Evolutionary conservation across 2,797 vertebrate species (phyloP).

Genomic region (Mormyrops attenuatus): DNA sequence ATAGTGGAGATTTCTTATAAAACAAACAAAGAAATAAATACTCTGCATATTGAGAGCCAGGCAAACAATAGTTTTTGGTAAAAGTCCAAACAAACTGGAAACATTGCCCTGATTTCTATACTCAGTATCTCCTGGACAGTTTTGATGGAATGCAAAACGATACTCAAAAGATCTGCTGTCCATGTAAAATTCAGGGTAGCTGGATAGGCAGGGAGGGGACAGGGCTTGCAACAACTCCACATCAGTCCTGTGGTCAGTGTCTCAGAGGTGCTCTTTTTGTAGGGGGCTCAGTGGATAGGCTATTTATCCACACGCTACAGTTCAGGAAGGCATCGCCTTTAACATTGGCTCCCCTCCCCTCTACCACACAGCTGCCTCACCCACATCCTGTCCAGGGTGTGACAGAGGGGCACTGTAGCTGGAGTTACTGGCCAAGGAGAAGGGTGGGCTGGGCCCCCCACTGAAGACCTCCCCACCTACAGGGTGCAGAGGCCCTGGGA

Average conservation of each 20-base stretch:
- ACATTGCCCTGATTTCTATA: constrained; percentile 19
- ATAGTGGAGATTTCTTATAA: constrained; percentile 3
- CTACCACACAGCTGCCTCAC: constrained; percentile 88
- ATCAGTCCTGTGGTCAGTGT: neutral
- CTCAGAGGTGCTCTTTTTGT: constrained; percentile 5
- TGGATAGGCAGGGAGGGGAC: constrained; percentile 9
- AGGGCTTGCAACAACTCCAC: constrained; percentile 4
- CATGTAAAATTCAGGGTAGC: constrained; percentile 7
- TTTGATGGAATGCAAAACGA: neutral
- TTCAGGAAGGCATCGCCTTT: constrained; percentile 33
- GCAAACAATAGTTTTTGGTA: neutral
- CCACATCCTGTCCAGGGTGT: constrained; percentile 89
- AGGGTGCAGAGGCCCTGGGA: constrained; percentile 82
- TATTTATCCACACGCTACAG: constrained; percentile 34
- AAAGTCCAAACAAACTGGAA: constrained; percentile 22
- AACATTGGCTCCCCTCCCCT: constrained; percentile 24
- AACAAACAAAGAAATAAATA: constrained; percentile 13
- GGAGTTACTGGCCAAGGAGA: constrained; percentile 85
- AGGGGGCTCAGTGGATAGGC: constrained; percentile 14
- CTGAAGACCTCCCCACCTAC: constrained; percentile 83
- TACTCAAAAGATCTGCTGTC: constrained; percentile 9
- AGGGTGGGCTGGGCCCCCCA: constrained; percentile 89
- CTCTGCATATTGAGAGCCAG: constrained; percentile 14
- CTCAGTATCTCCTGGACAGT: constrained; percentile 7
- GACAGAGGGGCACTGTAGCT: constrained; percentile 87